These are phyloP conservation scores for Sinocyclocheilus maitianheensis DNA, from an alignment of 2,113 vertebrate genomes.

Conservation along the genomic window DNA sequence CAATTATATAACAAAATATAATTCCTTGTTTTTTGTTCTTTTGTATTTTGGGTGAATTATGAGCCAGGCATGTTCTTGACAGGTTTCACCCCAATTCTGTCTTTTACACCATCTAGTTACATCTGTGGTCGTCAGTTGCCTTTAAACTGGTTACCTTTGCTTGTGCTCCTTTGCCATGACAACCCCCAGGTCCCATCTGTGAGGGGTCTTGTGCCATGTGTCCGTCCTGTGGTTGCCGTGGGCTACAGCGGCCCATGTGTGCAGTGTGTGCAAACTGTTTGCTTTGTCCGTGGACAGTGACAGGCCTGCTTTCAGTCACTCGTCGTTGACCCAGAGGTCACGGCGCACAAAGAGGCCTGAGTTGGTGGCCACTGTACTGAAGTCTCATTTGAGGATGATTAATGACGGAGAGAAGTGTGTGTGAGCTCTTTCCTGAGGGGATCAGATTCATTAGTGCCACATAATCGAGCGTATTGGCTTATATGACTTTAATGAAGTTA, in stretches of 20 bases:
- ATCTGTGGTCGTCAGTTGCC: slow-evolving; percentile 31
- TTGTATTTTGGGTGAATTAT: background rate
- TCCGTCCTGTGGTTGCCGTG: slow-evolving; percentile 23
- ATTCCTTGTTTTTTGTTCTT: background rate
- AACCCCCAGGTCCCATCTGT: slow-evolving; percentile 58
- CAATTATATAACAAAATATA: background rate
- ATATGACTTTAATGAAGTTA: slow-evolving; percentile 42
- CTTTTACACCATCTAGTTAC: slow-evolving; percentile 43
- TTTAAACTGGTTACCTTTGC: slow-evolving; percentile 49
- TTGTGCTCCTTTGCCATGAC: slow-evolving; percentile 54
- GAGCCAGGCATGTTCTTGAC: slow-evolving; percentile 17
- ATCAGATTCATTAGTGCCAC: slow-evolving; percentile 41
- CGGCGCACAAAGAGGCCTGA: slow-evolving; percentile 38
- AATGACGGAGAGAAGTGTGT: slow-evolving; percentile 49
- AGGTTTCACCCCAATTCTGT: slow-evolving; percentile 20
- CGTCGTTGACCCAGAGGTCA: slow-evolving; percentile 52
- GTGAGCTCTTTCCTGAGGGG: slow-evolving; percentile 11
- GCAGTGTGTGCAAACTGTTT: slow-evolving; percentile 31
- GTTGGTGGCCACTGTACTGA: slow-evolving; percentile 55
- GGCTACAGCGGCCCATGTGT: slow-evolving; percentile 22
- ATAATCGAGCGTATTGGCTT: slow-evolving; percentile 27
- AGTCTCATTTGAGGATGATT: slow-evolving; percentile 57
- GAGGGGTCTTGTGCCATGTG: slow-evolving; percentile 58
- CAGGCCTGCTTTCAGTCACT: slow-evolving; percentile 47
- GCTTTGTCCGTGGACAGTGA: slow-evolving; percentile 38